These are phyloP conservation scores for Pocillopora damicornis DNA, from an alignment of 64 coral and sea anemone genomes.

Conservation along the genomic window DNA sequence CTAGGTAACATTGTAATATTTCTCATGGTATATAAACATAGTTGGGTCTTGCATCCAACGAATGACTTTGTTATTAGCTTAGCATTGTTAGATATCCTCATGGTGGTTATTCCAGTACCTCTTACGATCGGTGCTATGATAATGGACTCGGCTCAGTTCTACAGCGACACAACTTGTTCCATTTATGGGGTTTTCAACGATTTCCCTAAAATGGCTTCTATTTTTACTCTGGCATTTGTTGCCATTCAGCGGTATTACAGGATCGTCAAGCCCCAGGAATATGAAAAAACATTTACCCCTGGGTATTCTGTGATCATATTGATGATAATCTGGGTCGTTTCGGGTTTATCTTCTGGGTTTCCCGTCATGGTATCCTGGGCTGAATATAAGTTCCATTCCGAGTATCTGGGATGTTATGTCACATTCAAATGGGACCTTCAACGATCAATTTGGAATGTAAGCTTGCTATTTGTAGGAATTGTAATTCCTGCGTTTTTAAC, in stretches of 20 bases:
- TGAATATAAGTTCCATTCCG: background rate
- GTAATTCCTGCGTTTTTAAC: background rate
- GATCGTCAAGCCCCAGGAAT: background rate
- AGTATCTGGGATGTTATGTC: background rate
- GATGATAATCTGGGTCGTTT: background rate
- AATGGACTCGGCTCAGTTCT: background rate
- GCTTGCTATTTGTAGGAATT: background rate
- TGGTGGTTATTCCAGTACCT: background rate
- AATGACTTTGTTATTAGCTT: background rate
- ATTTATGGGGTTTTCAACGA: background rate
- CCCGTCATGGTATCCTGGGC: background rate
- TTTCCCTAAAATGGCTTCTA: background rate
- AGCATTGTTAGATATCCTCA: background rate
- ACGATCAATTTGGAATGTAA: background rate
- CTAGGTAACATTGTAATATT: background rate
- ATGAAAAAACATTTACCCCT: background rate
- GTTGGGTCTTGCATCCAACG: background rate
- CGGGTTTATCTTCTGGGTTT: background rate
- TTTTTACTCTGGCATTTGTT: background rate
- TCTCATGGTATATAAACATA: background rate
- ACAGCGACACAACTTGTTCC: background rate
- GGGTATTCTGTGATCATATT: background rate
- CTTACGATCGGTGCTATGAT: background rate
- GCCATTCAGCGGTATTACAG: background rate
- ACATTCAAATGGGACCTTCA: background rate